Base-by-base conservation (phyloP, 2,113 vertebrate genomes). In the Limanda limanda region DNA sequence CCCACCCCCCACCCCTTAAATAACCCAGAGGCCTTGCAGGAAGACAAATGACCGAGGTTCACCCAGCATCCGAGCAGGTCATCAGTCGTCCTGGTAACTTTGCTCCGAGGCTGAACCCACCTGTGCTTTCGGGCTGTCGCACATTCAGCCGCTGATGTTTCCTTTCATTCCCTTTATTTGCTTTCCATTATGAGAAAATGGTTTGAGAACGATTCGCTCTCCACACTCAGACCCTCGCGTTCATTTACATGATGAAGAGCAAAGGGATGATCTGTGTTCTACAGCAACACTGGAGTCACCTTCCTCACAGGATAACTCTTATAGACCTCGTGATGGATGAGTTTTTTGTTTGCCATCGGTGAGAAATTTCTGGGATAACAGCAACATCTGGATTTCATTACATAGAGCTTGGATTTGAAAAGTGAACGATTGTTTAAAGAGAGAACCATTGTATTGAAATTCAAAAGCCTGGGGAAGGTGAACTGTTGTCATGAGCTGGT, bases 21-120 rank as follows among this genome's bases (percentile, higher is more conserved):
- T 14, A 37, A 27, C 24, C 66, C 58, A 78, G 78, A 67, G 52
- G 42, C 47, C 82, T 77, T 78, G 77, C 76, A 93, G 91, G 89
- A 92, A 93, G 71, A 66, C 52, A 55, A 56, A 52, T 31, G 47
- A 81, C 74, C 24, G 71, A 68, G 75, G 90, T 88, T 90, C 90
- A 92, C 25, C 63, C 37, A 86, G 79, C 92, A 92, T 90, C 87
- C 18, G n/a, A 70, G 76, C 47, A 81, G 87, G 88, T 89, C 84
- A 81, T 59, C 70, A 31, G 78, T 78, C 80, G 83, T 75, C 86
- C 18, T 67, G 71, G 73, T 73, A 64, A 81, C 85, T 65, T 64
- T 57, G 62, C 78, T 71, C 42, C 40, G 47, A 61, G 63, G 55
- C 37, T 42, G 37, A 73, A 52, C 57, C 65, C 51, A 25, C 14